A percentile compares a stretch with the other conserved stretches of the same genome.
Evolutionary conservation across 1,140 invertebrate species (phyloP).

Genomic region (Drosophila pseudoananassae): DNA sequence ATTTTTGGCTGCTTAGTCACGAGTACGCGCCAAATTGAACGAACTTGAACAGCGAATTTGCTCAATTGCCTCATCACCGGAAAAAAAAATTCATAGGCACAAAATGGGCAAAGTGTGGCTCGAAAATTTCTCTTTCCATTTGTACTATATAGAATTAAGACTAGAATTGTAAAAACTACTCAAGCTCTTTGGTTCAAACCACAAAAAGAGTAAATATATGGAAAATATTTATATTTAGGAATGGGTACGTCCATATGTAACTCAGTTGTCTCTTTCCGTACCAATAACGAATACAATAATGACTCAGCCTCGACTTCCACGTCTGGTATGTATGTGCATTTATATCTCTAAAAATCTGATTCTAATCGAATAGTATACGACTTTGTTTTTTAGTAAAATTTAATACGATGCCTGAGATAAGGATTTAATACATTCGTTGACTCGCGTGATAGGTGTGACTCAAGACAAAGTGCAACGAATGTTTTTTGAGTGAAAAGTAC

Average conservation of each 20-base stretch:
- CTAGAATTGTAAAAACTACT: conserved; percentile 26
- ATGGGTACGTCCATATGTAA: no score
- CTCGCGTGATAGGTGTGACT: background rate
- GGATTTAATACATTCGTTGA: background rate
- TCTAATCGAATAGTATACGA: background rate
- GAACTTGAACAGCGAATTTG: conserved; percentile 26
- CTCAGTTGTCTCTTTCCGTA: background rate
- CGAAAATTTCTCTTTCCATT: conserved; percentile 15
- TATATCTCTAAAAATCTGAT: background rate
- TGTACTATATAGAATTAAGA: conserved; percentile 29
- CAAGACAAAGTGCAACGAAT: background rate
- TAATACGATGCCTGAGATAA: background rate
- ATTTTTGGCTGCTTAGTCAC: background rate
- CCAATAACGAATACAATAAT: no score
- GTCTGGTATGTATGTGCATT: background rate
- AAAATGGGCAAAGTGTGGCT: conserved; percentile 13
- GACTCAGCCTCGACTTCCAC: background rate
- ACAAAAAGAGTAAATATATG: no score
- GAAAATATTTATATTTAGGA: no score
- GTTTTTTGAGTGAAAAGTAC: background rate
- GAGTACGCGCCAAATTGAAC: no score
- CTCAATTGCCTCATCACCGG: conserved; percentile 33
- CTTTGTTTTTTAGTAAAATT: background rate
- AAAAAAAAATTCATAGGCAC: conserved; percentile 17
- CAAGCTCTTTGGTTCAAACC: no score